Evolutionary conservation across 1,140 invertebrate genomes (phyloP), one percentile per base, ranked within the genome.

Genomic region (Zaprionus ghesquierei): DNA sequence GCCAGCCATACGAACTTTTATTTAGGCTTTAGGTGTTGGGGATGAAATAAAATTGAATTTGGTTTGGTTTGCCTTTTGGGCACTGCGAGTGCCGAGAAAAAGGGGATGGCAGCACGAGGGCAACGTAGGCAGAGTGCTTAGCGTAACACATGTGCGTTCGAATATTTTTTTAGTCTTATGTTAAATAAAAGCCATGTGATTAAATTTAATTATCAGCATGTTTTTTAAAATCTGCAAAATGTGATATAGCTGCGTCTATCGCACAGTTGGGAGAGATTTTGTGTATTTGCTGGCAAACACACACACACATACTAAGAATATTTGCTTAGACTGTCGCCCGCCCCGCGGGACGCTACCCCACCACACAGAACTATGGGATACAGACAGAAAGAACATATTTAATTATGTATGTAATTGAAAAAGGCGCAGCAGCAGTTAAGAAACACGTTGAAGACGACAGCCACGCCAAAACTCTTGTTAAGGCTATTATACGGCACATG

Each of bases 371-470:
- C 58, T 20, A 33, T 69, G 35, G 53, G 49, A 60, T 46, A 60
- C 22, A 64, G 46, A 46, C 50, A 44, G 63, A 63, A 68, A 53
- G 35, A 82, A 79, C 71, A 87, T 87, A 87, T 87, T 87, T 87
- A 87, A 87, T 87, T 87, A 87, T 87, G 82, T 87, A 75, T 79
- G 82, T 87, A 82, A 87, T 87, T 87, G 82, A 87, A 87, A 86
- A 87, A 82, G 82, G 78, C 81, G 81, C 81, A 81, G 77, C 64
- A 66, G 81, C 82, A 85, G 81, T 85, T 85, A 86, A 75, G 78
- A 56, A 62, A 70, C 46, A 74, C 35, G 56, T 58, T 56, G 56
- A 76, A 54, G 35, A 46, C 38, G 65, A 49, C 18, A 60, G 22
- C 54, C 41, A 46, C 38, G 59, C 46, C 63, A 61, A 62, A 58